Percentiles rank a stretch among this genome's conserved stretches.
phyloP scores from a whole-genome alignment of 2,888 invertebrate genomes.

The Ecliptopera silaceata region DNA sequence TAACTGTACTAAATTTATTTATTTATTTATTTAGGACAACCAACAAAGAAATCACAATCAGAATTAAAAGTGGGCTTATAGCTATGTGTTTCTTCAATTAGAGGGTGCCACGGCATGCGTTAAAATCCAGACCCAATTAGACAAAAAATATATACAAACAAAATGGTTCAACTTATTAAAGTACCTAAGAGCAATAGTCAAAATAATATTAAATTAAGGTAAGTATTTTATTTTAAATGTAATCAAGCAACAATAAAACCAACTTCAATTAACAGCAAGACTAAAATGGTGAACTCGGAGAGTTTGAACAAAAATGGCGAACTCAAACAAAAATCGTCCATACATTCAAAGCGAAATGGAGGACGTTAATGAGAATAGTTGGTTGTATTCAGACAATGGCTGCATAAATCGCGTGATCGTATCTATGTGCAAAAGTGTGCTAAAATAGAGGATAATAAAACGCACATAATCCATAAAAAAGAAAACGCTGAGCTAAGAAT shows the following conservation, averaged over 20 bases:
- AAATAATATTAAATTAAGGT: background rate
- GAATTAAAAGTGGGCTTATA: no score
- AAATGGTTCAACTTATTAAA: no score
- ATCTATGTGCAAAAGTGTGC: conserved; percentile 62
- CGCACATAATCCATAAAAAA: conserved; percentile 19
- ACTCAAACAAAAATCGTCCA: conserved; percentile 48
- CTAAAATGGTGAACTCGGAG: background rate
- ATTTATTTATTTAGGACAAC: no score
- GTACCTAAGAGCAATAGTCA: background rate
- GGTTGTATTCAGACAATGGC: conserved; percentile 60
- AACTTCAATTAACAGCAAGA: conserved; percentile 2
- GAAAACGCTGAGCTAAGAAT: background rate
- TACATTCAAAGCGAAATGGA: conserved; percentile 49
- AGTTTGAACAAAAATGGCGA: conserved; percentile 33
- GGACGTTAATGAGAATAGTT: conserved; percentile 70
- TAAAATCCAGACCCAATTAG: no score
- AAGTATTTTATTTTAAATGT: background rate
- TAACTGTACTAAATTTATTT: no score
- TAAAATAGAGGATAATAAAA: conserved; percentile 57
- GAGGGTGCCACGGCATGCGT: no score
- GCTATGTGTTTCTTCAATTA: no score
- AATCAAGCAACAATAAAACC: background rate
- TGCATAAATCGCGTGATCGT: conserved; percentile 71
- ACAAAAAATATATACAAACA: no score
- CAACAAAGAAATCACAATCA: no score